phyloP scores from a whole-genome alignment of 2,888 invertebrate genomes.

The Dimorphilus gyrociliatus region DNA sequence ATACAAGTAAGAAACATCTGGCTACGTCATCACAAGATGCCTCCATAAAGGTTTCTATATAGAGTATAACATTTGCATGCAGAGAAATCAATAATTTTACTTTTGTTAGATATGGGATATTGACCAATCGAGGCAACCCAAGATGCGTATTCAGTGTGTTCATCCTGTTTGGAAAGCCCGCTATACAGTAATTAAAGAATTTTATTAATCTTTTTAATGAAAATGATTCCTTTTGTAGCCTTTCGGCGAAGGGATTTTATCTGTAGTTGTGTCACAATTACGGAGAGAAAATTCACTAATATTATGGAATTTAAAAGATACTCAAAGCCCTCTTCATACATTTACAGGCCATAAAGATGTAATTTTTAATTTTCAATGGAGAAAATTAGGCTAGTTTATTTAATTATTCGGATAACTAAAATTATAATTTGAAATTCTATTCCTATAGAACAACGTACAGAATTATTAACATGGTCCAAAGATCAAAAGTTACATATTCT shows the following conservation, averaged over 20 bases:
- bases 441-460: no score
- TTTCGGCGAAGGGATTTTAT: slow-evolving; percentile 76
- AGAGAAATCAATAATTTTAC: no score
- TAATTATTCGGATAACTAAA: no score
- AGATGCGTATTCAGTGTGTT: slow-evolving; percentile 64
- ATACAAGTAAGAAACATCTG: slow-evolving; percentile 24
- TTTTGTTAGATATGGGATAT: slow-evolving; percentile 61
- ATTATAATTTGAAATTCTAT: no score
- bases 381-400: slow-evolving; percentile 48
- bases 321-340: slow-evolving; percentile 57
- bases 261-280: slow-evolving; percentile 77
- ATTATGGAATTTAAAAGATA: slow-evolving; percentile 49
- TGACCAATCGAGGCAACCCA: slow-evolving; percentile 63
- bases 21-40: slow-evolving; percentile 82
- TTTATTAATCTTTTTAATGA: no score
- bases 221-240: slow-evolving; percentile 52
- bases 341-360: slow-evolving; percentile 87
- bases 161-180: slow-evolving; percentile 68
- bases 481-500: slow-evolving; percentile 80
- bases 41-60: slow-evolving; percentile 52
- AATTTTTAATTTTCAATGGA: slow-evolving; percentile 85
- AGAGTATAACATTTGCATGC: slow-evolving; percentile 1
- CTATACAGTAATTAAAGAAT: slow-evolving; percentile 49
- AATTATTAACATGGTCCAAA: slow-evolving; percentile 83
- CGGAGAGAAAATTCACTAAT: slow-evolving; percentile 67